Conservation (phyloP, 2,113 vertebrate species). For the Phrynocephalus versicolor region DNA sequence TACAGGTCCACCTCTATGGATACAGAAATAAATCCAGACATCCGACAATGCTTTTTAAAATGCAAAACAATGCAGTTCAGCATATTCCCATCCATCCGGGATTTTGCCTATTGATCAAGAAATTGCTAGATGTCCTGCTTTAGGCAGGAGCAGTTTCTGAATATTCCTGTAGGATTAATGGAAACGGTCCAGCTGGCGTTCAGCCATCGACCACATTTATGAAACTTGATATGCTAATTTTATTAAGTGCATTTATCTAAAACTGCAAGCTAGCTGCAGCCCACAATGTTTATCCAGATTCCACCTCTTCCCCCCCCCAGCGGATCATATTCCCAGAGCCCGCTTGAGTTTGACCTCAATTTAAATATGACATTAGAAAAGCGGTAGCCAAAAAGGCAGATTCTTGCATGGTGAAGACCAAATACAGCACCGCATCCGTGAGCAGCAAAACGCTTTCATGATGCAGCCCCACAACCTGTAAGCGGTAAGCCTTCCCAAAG, state of each 20-base stretch:
- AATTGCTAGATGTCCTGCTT: slow-evolving; percentile 11
- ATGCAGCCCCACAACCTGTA: neutral
- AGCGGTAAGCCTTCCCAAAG: neutral
- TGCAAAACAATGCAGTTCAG: neutral
- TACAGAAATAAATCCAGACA: neutral
- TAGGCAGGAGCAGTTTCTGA: neutral
- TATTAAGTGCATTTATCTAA: slow-evolving; percentile 5
- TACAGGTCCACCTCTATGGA: neutral
- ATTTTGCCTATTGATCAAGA: neutral
- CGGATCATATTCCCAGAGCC: neutral
- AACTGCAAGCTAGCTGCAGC: neutral
- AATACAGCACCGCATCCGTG: neutral
- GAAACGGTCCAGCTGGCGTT: neutral
- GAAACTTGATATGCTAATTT: slow-evolving; percentile 11
- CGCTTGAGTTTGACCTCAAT: neutral
- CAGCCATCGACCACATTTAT: neutral
- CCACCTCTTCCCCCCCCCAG: neutral
- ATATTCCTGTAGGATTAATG: neutral
- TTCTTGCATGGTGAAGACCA: neutral
- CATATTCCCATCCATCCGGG: neutral
- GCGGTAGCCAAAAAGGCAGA: neutral
- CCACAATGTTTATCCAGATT: slow-evolving; percentile 8
- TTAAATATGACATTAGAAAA: neutral
- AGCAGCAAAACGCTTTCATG: neutral
- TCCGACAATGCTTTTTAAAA: neutral